These are phyloP conservation scores for Egretta garzetta DNA, from an alignment of 2,113 vertebrate genomes.

Conservation along the genomic window DNA sequence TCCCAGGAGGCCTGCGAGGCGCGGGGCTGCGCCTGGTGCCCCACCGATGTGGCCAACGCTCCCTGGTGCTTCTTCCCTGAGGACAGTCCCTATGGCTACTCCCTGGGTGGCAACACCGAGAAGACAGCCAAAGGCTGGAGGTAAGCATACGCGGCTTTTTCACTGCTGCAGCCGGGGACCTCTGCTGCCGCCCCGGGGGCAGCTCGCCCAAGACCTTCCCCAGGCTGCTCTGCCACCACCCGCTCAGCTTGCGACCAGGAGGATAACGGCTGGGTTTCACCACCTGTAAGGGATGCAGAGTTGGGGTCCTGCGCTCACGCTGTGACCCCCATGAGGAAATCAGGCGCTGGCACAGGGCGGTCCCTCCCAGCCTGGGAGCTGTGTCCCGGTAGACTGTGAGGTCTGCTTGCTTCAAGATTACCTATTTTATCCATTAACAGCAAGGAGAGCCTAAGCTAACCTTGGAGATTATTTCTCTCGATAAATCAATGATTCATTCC, in stretches of 20 bases:
- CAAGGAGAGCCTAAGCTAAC: background rate
- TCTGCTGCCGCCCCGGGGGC: accelerated
- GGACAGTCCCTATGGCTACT: background rate
- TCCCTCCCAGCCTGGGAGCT: background rate
- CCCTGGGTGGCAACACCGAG: accelerated
- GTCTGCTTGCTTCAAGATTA: background rate
- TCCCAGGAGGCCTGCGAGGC: slow-evolving; percentile 6
- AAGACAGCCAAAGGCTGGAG: slow-evolving; percentile 18
- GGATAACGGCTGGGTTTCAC: accelerated
- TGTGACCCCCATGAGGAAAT: accelerated
- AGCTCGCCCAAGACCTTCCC: accelerated
- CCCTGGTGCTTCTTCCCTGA: slow-evolving; percentile 32
- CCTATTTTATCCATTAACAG: accelerated
- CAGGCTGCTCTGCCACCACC: accelerated
- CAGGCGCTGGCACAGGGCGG: accelerated
- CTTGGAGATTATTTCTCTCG: background rate
- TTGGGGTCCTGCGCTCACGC: background rate
- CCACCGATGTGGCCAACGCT: background rate
- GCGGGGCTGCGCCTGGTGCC: background rate
- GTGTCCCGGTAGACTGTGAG: background rate
- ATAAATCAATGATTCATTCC: background rate
- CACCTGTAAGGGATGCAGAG: accelerated
- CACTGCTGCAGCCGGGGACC: accelerated
- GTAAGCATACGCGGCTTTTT: background rate
- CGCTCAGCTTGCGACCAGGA: background rate